Conservation (phyloP, 2,888 invertebrate genomes). For the Synergus japonicus region DNA sequence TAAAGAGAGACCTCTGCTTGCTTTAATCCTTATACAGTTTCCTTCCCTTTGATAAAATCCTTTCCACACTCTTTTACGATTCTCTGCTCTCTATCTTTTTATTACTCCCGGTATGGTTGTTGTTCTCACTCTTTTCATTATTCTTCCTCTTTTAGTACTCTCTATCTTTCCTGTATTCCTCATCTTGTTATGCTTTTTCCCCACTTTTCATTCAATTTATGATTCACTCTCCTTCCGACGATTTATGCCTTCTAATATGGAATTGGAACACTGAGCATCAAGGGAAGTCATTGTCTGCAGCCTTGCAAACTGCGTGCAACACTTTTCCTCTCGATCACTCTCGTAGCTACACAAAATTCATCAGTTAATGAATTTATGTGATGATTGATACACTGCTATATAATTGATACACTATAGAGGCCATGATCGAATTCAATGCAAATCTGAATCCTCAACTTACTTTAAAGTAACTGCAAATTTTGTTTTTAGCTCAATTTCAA, state of each 20-base stretch:
- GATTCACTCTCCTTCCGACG: not conserved
- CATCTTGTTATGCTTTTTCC: not conserved
- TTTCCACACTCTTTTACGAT: not conserved
- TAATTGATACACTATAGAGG: conserved; percentile 1
- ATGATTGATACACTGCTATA: too few relatives aligned
- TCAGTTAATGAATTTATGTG: not conserved
- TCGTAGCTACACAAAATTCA: conserved; percentile 7
- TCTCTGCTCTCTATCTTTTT: not conserved
- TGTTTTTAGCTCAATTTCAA: not conserved
- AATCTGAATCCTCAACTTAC: not conserved
- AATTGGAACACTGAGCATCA: conserved; percentile 1
- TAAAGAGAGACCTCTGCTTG: not conserved
- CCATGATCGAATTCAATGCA: conserved; percentile 5
- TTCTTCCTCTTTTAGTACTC: conserved; percentile 45
- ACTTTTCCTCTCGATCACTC: not conserved
- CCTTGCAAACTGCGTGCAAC: conserved; percentile 4
- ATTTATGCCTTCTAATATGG: not conserved
- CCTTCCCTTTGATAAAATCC: not conserved
- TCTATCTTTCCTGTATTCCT: conserved; percentile 37
- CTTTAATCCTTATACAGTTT: not conserved
- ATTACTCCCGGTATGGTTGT: not conserved
- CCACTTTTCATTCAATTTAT: not conserved
- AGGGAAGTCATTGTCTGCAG: not conserved
- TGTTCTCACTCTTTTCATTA: conserved; percentile 16
- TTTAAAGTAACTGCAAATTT: too few relatives aligned